Evolutionary conservation across 2,797 vertebrate species (phyloP).

Genomic region (Macropodus opercularis): DNA sequence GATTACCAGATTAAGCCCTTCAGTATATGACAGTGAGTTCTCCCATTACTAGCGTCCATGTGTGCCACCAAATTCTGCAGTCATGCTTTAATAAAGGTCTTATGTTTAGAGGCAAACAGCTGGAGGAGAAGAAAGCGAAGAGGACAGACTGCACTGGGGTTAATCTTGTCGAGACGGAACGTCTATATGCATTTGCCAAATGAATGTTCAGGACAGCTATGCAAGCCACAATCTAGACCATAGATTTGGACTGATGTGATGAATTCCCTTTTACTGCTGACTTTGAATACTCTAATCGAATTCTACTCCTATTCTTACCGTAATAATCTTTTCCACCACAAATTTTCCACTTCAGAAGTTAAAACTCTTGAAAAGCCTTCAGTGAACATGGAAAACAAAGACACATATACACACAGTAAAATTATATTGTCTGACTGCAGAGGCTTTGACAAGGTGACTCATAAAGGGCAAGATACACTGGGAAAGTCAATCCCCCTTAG

Average conservation of each 20-base stretch:
- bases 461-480: constrained; percentile 61
- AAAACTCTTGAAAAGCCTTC: constrained; percentile 45
- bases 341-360: constrained; percentile 40
- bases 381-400: constrained; percentile 52
- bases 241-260: constrained; percentile 15
- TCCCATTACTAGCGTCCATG: constrained; percentile 1
- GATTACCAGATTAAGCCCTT: constrained; percentile 74
- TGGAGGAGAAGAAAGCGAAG: constrained; percentile 50
- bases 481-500: constrained; percentile 67
- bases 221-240: constrained; percentile 13
- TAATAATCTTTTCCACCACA: too few species aligned
- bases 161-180: constrained; percentile 62
- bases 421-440: constrained; percentile 61
- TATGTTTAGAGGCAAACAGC: constrained; percentile 18
- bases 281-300: constrained; percentile 18
- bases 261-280: constrained; percentile 18
- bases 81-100: constrained; percentile 41
- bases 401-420: constrained; percentile 64
- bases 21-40: constrained; percentile 39
- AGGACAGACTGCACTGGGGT: constrained; percentile 38
- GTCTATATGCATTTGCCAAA: constrained; percentile 65
- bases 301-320: too few species aligned
- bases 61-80: constrained; percentile 19
- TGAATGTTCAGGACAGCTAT: constrained; percentile 50
- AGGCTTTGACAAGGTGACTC: constrained; percentile 74